Evolutionary conservation across 2,888 invertebrate species (phyloP), one percentile per base, ranked within the genome.

Genomic region (Archips xylosteana): DNA sequence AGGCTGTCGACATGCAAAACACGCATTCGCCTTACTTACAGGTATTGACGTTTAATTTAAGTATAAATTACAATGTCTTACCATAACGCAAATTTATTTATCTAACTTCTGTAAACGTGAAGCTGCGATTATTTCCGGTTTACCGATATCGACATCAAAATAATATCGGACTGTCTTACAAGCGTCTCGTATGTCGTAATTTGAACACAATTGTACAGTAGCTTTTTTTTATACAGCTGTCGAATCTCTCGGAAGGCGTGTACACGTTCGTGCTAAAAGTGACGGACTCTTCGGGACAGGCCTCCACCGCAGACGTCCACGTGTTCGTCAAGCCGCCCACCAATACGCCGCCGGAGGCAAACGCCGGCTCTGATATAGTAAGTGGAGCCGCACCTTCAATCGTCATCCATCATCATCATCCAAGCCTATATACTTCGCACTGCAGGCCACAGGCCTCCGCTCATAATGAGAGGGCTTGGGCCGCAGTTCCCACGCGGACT

Each of bases 1-100:
- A 98, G 85, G 98, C 98, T 0, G 98, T 98, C 10, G 99, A 99
- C 85, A 99, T 99, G 98, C 98, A 99, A 95, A 98, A 98, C 80
- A 98, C 98, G 0, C 96, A 98, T 82, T 98, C 98, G 0, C 98
- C 98, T 0, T 98, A 97, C 84, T 95, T 99, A 57, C 96, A 97
- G 88, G 93, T 93, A 82, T 45, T 13, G n/a, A 39, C 39, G 6
- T 6, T 39, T 39, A 5, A 3, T 1, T 39, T 39, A n/a, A n/a
- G n/a, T n/a, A 23, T 23, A 23, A 23, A 23, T 23, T 23, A 23
- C 23, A 23, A 23, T 23, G 1, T 23, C 23, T 1, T 23, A 23
- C 23, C 23, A 23, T 23, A 1, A 23, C 23, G 0, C 1, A 23
- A 23, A 23, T 23, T 23, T 23, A 23, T 23, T 23, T 23, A 23